Base-by-base conservation (phyloP, 2,113 vertebrate genomes). In the Hippolais icterina region DNA sequence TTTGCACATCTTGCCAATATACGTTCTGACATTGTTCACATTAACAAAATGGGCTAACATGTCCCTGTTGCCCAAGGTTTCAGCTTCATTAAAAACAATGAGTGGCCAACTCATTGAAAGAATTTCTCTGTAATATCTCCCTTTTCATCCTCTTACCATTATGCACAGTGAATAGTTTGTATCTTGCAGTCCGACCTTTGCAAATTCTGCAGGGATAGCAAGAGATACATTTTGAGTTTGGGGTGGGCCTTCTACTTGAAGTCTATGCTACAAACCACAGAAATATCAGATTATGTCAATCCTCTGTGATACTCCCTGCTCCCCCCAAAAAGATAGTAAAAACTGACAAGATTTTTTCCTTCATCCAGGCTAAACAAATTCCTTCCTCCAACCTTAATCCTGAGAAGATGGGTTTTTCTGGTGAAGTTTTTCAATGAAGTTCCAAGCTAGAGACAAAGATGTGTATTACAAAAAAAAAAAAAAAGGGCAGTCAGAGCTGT, bases 311-410 rank as follows among this genome's bases (percentile, higher is more conserved):
- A 44, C 22, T 28, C 47, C n/a, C 24, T 75, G 42, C 7, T 63
- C 11, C 2, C 2, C 8, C 1, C 24, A n/a, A 44, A 21, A 84
- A 52, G 10, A 47, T 0, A 42, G 27, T 7, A 31, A 24, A 69
- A 83, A 41, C 4, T 1, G 0, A 24, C 12, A 86, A 57, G 41
- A 69, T 5, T 54, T 68, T 15, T 9, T 49, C 42, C 15, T 76
- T 52, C 37, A 61, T 49, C 60, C 69, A 80, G 70, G 46, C 7
- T 21, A 60, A 50, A 9, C 7, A 86, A 47, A 17, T 17, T 84
- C 59, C 15, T 33, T 70, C 11, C 24, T 70, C 20, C 39, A 84
- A 44, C 10, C 5, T 41, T 69, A 42, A 33, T 31, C 23, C 42
- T 42, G 28, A 75, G 29, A 83, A 80, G 11, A 63, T 9, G 17